Conservation (phyloP, 1,140 invertebrate species). For the Mycetomoellerius zeteki region DNA sequence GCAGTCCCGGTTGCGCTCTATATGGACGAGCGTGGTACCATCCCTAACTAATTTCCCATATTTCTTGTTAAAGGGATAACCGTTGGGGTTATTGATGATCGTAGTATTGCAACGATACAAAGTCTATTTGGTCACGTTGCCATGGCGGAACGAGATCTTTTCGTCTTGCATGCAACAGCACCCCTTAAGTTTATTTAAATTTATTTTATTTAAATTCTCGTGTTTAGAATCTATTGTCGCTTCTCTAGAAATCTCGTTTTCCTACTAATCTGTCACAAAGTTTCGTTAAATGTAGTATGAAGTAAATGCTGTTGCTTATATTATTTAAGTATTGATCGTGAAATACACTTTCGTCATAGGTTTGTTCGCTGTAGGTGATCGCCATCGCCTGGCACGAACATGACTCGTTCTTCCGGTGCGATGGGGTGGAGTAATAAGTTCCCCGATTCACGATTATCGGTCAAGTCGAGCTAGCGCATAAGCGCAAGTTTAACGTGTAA, state of each 20-base stretch:
- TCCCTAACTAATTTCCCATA: conserved; percentile 18
- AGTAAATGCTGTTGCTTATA: background rate
- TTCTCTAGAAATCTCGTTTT: background rate
- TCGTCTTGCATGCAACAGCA: background rate
- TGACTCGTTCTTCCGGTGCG: conserved; percentile 61
- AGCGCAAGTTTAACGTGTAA: conserved; percentile 51
- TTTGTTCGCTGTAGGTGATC: background rate
- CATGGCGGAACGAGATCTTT: background rate
- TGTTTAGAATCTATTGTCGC: background rate
- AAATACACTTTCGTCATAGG: background rate
- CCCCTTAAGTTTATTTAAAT: background rate
- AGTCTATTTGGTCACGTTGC: background rate
- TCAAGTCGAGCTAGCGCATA: conserved; percentile 3
- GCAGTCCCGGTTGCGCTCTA: background rate
- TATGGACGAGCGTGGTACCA: background rate
- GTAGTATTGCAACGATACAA: conserved; percentile 35
- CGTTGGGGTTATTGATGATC: conserved; percentile 31
- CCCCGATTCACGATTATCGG: conserved; percentile 24
- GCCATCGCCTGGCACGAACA: conserved; percentile 42
- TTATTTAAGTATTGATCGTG: conserved; percentile 40
- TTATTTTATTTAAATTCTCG: conserved; percentile 24
- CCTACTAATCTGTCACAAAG: too few species aligned
- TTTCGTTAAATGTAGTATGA: background rate
- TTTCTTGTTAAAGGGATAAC: conserved; percentile 44
- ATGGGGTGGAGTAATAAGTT: conserved; percentile 25